phyloP scores from a whole-genome alignment of 2,797 vertebrate genomes.

The Gouania willdenowi region DNA sequence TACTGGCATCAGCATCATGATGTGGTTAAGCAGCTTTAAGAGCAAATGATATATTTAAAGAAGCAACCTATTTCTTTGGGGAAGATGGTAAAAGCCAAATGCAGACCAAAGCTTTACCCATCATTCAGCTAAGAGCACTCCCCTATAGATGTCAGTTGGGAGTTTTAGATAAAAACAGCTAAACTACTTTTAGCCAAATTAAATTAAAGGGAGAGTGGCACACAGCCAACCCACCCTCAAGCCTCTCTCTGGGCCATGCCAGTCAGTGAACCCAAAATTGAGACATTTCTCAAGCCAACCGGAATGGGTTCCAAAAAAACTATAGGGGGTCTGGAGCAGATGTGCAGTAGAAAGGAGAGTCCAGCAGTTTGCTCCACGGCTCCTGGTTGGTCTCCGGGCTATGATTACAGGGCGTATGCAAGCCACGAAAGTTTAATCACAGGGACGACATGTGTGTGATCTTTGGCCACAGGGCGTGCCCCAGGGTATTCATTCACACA shows the following conservation, averaged over 20 bases:
- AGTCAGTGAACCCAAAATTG: slow-evolving; percentile 17
- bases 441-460: no score
- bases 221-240: slow-evolving; percentile 18
- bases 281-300: no score
- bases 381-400: slow-evolving; percentile 27
- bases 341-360: neutral
- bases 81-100: no score
- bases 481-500: no score
- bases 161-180: neutral
- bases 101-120: no score
- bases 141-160: no score
- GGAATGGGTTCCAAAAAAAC: no score
- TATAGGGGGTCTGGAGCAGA: neutral
- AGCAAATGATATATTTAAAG: no score
- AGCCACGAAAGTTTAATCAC: slow-evolving; percentile 36
- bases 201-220: slow-evolving; percentile 12
- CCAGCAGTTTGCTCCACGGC: slow-evolving; percentile 23
- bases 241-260: neutral
- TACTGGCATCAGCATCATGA: no score
- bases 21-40: no score
- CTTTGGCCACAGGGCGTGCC: slow-evolving; percentile 24
- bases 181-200: slow-evolving; percentile 8
- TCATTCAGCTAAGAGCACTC: no score
- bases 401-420: slow-evolving; percentile 47
- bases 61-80: no score